These are phyloP conservation scores for Pomacea canaliculata DNA, from an alignment of 2,888 invertebrate species.

Conservation along the genomic window DNA sequence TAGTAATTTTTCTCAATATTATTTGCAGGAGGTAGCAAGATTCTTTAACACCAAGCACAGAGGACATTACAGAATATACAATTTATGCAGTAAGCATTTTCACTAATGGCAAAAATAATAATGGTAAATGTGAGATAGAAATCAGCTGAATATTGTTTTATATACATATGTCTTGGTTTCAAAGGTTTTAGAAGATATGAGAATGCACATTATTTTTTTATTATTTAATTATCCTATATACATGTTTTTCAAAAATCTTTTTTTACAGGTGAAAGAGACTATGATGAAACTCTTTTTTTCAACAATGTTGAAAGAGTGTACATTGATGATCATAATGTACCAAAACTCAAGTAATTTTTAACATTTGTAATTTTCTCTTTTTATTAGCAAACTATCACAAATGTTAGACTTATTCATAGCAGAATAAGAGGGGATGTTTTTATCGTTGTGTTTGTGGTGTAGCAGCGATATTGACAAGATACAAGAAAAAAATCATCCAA, in stretches of 20 bases:
- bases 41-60: slow-evolving; percentile 72
- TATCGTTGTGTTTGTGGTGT: no score
- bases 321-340: slow-evolving; percentile 73
- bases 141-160: no score
- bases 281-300: slow-evolving; percentile 69
- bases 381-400: no score
- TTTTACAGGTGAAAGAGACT: slow-evolving; percentile 70
- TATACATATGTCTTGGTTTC: no score
- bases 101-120: no score
- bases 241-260: not conserved
- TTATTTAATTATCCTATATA: not conserved
- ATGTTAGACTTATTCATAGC: no score
- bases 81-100: slow-evolving; percentile 71
- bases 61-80: slow-evolving; percentile 72
- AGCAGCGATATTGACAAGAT: no score
- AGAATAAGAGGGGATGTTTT: no score
- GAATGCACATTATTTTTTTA: not conserved
- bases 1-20: not conserved
- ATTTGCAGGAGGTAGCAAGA: slow-evolving; percentile 71
- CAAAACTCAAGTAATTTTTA: slow-evolving; percentile 68
- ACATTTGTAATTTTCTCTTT: not conserved
- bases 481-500: no score
- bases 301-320: slow-evolving; percentile 69
- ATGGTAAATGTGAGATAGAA: no score
- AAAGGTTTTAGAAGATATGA: no score